Evolutionary conservation across 2,797 vertebrate species (phyloP).

Genomic region (Sebastes itinus): DNA sequence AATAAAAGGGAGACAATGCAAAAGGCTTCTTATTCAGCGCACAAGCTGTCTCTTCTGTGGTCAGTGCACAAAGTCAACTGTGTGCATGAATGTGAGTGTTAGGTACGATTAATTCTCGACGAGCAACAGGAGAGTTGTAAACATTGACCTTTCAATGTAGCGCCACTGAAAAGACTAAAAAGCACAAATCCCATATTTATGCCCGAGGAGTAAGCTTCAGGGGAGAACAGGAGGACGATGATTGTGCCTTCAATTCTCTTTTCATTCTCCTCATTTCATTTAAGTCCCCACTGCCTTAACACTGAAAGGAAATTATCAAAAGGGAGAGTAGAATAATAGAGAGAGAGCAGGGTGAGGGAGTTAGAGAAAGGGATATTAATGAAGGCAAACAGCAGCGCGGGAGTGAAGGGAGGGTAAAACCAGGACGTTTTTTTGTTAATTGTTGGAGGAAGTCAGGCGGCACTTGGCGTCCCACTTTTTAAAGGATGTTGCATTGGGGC

Average conservation of each 20-base stretch:
- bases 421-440: slow-evolving; percentile 28
- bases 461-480: slow-evolving; percentile 20
- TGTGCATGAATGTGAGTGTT: not conserved
- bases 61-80: not conserved
- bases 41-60: not conserved
- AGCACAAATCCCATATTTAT: slow-evolving; percentile 41
- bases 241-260: slow-evolving; percentile 26
- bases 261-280: slow-evolving; percentile 40
- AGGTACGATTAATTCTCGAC: slow-evolving; percentile 14
- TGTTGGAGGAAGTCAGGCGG: slow-evolving; percentile 41
- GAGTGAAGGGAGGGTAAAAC: slow-evolving; percentile 29
- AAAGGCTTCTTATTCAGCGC: slow-evolving; percentile 14
- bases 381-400: slow-evolving; percentile 42
- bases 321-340: not conserved
- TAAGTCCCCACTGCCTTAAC: slow-evolving; percentile 5
- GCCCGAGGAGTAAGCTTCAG: slow-evolving; percentile 16
- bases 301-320: slow-evolving; percentile 27
- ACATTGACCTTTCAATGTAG: slow-evolving; percentile 32
- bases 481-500: slow-evolving; percentile 17
- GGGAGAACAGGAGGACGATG: not conserved
- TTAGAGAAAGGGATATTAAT: slow-evolving; percentile 36
- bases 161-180: slow-evolving; percentile 3
- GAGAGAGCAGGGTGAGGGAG: not conserved
- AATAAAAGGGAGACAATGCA: not conserved
- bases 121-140: slow-evolving; percentile 28